Percentiles rank a stretch among this genome's conserved stretches.
Evolutionary conservation across 2,888 invertebrate genomes (phyloP).

Genomic region (Rosalia funebris): DNA sequence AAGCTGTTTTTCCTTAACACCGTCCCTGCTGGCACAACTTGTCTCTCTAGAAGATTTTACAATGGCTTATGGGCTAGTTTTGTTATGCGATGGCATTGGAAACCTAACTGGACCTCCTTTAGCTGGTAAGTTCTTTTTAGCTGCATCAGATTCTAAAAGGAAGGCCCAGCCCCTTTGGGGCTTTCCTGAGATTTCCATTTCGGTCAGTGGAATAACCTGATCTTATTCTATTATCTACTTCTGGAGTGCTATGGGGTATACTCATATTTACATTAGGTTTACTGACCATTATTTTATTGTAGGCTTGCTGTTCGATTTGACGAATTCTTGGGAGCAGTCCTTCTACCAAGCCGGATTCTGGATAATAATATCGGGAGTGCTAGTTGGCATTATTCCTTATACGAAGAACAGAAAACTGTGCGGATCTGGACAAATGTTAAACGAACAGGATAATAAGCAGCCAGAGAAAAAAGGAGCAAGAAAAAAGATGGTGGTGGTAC

Average conservation of each 20-base stretch:
- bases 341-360: slow-evolving; percentile 85
- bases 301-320: slow-evolving; percentile 73
- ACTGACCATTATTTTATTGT: too few species aligned
- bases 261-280: too few species aligned
- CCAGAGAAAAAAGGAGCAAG: background rate
- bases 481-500: background rate
- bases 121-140: slow-evolving; percentile 77
- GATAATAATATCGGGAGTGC: slow-evolving; percentile 80
- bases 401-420: slow-evolving; percentile 72
- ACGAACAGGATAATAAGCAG: background rate
- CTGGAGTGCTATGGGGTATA: too few species aligned
- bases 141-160: too few species aligned
- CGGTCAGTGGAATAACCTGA: too few species aligned
- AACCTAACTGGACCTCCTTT: slow-evolving; percentile 92
- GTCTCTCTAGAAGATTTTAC: slow-evolving; percentile 92
- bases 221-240: too few species aligned
- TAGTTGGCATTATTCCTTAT: slow-evolving; percentile 74
- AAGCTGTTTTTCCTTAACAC: slow-evolving; percentile 91
- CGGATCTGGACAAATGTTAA: background rate
- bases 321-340: slow-evolving; percentile 78
- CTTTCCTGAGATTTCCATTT: too few species aligned
- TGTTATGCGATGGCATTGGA: slow-evolving; percentile 92
- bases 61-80: slow-evolving; percentile 88
- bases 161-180: too few species aligned
- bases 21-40: slow-evolving; percentile 87